Evolutionary conservation across 2,113 vertebrate species (phyloP).

Genomic region (Bettongia penicillata): DNA sequence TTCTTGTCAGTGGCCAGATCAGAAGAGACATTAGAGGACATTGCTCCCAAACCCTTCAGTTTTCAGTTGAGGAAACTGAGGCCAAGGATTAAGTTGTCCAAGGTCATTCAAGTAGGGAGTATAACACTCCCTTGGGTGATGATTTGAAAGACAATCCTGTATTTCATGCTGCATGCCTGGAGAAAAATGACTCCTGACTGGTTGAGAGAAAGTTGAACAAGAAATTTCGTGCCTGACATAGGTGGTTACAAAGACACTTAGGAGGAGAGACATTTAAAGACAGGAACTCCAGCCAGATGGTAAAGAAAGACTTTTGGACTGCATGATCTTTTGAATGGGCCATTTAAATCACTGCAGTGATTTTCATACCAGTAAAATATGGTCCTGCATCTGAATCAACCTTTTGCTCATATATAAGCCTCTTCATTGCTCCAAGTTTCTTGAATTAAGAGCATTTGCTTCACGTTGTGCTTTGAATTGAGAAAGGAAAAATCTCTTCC

Average conservation of each 20-base stretch:
- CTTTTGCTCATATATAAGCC: not conserved
- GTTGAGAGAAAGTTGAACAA: not conserved
- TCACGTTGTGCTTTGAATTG: slow-evolving; percentile 1
- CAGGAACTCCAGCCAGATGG: not conserved
- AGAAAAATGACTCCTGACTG: not conserved
- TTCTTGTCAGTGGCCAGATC: not conserved
- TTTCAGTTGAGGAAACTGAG: too few relatives aligned
- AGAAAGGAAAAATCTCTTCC: not conserved
- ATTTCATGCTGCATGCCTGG: not conserved
- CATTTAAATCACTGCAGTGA: slow-evolving; percentile 10
- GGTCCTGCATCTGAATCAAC: not conserved
- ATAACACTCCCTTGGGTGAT: not conserved
- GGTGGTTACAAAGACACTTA: not conserved
- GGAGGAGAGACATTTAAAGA: not conserved
- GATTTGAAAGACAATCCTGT: not conserved
- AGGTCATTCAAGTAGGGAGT: not conserved
- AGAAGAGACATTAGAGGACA: not conserved
- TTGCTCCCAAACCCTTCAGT: not conserved
- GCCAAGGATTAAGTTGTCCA: not conserved
- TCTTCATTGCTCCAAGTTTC: not conserved
- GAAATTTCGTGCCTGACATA: not conserved
- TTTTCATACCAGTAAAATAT: slow-evolving; percentile 4
- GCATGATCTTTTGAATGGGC: not conserved
- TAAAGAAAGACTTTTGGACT: not conserved
- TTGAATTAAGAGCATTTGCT: not conserved